These are phyloP conservation scores for Philopedon plagiatum DNA, from an alignment of 2,888 invertebrate species.

Conservation along the genomic window DNA sequence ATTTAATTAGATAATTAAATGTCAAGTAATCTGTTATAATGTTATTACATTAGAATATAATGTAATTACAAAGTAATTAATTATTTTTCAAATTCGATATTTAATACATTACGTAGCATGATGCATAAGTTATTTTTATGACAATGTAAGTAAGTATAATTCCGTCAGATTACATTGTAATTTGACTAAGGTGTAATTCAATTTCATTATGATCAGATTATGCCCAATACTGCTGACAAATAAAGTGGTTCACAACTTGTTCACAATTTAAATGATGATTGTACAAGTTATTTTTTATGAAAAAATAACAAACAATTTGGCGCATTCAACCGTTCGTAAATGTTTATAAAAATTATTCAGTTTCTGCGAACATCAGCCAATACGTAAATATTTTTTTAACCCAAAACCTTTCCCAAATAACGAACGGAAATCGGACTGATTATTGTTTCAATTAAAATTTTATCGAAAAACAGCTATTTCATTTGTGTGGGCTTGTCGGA, in stretches of 20 bases:
- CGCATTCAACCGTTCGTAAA: constrained; percentile 35
- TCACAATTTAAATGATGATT: background rate
- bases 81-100: no score
- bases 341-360: constrained; percentile 37
- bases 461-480: background rate
- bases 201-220: no score
- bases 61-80: no score
- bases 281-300: constrained; percentile 14
- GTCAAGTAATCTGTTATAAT: no score
- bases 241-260: background rate
- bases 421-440: constrained; percentile 23
- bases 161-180: no score
- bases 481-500: background rate
- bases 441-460: constrained; percentile 32
- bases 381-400: constrained; percentile 40
- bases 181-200: no score
- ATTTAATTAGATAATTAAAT: no score
- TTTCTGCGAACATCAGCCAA: constrained; percentile 26
- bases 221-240: no score
- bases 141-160: no score
- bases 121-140: no score
- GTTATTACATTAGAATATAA: no score
- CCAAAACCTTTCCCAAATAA: constrained; percentile 25
- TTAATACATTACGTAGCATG: no score
- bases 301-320: constrained; percentile 34